phyloP scores from a whole-genome alignment of 2,888 invertebrate species.

The Dermolepida albohirtum region DNA sequence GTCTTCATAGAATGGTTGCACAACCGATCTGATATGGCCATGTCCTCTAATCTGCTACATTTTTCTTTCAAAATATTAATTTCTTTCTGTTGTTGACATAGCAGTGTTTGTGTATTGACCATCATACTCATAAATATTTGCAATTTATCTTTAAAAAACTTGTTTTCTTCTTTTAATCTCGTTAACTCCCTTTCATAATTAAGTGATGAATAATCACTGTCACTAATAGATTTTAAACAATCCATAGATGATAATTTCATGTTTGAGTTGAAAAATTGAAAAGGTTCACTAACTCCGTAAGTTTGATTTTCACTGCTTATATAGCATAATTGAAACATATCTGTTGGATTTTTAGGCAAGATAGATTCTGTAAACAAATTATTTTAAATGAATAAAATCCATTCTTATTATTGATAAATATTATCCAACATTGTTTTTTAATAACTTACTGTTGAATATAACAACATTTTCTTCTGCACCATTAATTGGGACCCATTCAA shows the following conservation, averaged over 20 bases:
- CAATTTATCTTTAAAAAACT: conserved; percentile 49
- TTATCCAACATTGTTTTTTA: too few species aligned
- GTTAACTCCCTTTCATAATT: conserved; percentile 49
- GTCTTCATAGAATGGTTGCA: conserved; percentile 36
- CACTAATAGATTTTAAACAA: conserved; percentile 34
- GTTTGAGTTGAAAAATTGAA: conserved; percentile 53
- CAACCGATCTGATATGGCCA: conserved; percentile 1
- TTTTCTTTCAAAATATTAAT: conserved; percentile 54
- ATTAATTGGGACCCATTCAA: conserved; percentile 58
- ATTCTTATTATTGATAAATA: neutral
- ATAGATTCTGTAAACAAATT: conserved; percentile 53
- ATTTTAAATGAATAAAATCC: neutral
- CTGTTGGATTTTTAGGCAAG: conserved; percentile 57
- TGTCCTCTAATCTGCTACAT: conserved; percentile 11
- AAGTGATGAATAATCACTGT: conserved; percentile 41
- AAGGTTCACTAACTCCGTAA: conserved; percentile 60
- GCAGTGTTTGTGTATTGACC: conserved; percentile 49
- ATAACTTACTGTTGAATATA: conserved; percentile 57
- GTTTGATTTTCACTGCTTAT: conserved; percentile 60
- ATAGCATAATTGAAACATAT: conserved; percentile 62
- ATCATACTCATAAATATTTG: conserved; percentile 52
- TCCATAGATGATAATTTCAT: conserved; percentile 35
- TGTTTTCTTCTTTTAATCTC: conserved; percentile 56
- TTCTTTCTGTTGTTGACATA: conserved; percentile 55
- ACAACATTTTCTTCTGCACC: conserved; percentile 48